Conservation (phyloP, 2,797 vertebrate species). For the Lophius americanus region DNA sequence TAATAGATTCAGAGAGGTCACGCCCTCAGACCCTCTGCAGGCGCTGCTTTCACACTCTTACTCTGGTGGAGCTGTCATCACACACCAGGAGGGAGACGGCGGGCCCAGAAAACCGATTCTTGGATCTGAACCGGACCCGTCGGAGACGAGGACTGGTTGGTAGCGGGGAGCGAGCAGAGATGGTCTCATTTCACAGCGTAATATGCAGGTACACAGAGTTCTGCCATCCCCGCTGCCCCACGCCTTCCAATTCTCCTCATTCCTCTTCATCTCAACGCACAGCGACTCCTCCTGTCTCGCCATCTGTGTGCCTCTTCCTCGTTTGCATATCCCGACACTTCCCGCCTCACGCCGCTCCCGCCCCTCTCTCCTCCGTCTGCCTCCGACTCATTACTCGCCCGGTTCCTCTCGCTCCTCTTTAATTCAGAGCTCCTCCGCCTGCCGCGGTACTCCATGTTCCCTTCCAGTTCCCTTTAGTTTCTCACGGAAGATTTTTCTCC, state of each 20-base stretch:
- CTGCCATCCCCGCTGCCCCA: conserved; percentile 34
- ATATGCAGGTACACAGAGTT: conserved; percentile 54
- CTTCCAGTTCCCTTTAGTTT: conserved; percentile 19
- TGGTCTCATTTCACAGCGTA: conserved; percentile 56
- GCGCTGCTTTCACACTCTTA: conserved; percentile 51
- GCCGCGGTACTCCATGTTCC: not conserved
- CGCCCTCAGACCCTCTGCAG: conserved; percentile 31
- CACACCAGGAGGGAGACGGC: conserved; percentile 25
- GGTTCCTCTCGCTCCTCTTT: conserved; percentile 13
- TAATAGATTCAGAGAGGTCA: conserved; percentile 68
- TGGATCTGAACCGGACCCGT: conserved; percentile 15
- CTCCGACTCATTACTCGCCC: conserved; percentile 7
- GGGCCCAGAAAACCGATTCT: not conserved
- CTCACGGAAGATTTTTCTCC: not conserved
- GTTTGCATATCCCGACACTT: conserved; percentile 11
- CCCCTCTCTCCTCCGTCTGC: not conserved
- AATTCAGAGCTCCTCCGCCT: conserved; percentile 6
- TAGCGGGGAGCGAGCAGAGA: conserved; percentile 19
- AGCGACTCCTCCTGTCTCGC: conserved; percentile 1
- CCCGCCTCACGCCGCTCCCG: not conserved
- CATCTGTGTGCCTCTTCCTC: not conserved
- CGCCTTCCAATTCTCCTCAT: conserved; percentile 50
- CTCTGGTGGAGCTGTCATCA: conserved; percentile 65
- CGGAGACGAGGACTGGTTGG: not conserved
- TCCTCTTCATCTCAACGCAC: conserved; percentile 45